A percentile compares a stretch with the other conserved stretches of the same genome.
Evolutionary conservation across 2,888 invertebrate genomes (phyloP).

Genomic region (Rhimphoctona megacephalus): DNA sequence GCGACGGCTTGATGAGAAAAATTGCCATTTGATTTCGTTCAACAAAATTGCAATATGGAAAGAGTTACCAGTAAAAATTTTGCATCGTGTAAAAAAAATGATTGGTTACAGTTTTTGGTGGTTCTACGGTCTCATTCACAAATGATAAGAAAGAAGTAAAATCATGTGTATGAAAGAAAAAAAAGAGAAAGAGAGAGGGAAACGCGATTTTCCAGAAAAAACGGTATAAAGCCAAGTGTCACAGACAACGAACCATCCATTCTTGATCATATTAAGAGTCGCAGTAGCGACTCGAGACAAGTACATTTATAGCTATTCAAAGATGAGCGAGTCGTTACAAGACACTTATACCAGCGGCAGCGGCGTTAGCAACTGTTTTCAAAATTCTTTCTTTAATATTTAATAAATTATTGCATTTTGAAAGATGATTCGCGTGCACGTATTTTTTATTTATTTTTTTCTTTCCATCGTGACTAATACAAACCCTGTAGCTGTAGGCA

Average conservation of each 20-base stretch:
- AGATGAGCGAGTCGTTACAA: too few species aligned
- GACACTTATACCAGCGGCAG: too few species aligned
- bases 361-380: too few species aligned
- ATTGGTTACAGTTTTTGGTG: not conserved
- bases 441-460: too few species aligned
- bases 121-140: constrained; percentile 37
- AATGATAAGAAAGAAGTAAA: not conserved
- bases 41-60: not conserved
- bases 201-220: constrained; percentile 5
- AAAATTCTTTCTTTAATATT: too few species aligned
- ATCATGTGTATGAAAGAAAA: not conserved
- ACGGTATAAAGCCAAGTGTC: constrained; percentile 33
- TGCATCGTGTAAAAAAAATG: not conserved
- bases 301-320: too few species aligned
- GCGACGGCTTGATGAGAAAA: not conserved
- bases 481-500: too few species aligned
- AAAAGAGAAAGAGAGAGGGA: not conserved
- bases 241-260: constrained; percentile 58
- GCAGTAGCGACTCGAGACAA: too few species aligned
- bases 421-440: too few species aligned
- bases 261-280: constrained; percentile 50
- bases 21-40: not conserved
- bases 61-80: constrained; percentile 5
- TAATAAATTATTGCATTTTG: too few species aligned
- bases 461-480: too few species aligned